phyloP scores from a whole-genome alignment of 2,113 vertebrate species.

The Chloropsis cyanopogon region DNA sequence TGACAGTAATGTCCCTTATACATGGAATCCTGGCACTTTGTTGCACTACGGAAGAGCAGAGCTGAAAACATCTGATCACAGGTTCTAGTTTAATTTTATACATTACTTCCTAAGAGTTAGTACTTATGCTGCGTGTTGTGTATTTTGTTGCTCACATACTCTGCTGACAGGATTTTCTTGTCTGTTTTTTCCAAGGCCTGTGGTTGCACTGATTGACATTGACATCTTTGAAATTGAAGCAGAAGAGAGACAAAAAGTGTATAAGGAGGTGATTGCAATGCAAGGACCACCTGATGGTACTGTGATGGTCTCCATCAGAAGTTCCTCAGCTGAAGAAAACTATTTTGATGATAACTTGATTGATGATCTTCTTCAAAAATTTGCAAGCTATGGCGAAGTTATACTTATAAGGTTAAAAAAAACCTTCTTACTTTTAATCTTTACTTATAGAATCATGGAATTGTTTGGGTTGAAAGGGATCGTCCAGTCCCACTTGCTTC shows the following conservation, averaged over 20 bases:
- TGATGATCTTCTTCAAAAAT: constrained; percentile 93
- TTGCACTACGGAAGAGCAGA: constrained; percentile 94
- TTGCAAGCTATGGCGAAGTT: constrained; percentile 90
- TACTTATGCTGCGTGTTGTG: background rate
- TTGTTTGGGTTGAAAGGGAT: background rate
- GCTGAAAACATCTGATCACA: constrained; percentile 97
- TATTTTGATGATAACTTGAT: constrained; percentile 93
- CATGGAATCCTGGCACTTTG: constrained; percentile 87
- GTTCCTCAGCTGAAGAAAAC: constrained; percentile 81
- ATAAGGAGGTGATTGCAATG: constrained; percentile 89
- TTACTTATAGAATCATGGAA: background rate
- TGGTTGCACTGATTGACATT: constrained; percentile 91
- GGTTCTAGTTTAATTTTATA: constrained; percentile 70
- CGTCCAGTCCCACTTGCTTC: background rate
- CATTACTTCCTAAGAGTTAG: background rate
- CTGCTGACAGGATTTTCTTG: background rate
- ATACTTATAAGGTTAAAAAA: constrained; percentile 90
- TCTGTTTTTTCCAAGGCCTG: constrained; percentile 77
- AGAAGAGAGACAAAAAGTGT: constrained; percentile 89
- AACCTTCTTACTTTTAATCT: background rate
- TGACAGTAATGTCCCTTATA: constrained; percentile 79
- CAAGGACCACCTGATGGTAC: constrained; percentile 97
- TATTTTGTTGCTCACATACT: background rate
- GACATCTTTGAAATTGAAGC: constrained; percentile 96
- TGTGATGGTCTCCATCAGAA: constrained; percentile 88